Conservation (phyloP, 2,888 invertebrate genomes). For the Nemoura dubitans region DNA sequence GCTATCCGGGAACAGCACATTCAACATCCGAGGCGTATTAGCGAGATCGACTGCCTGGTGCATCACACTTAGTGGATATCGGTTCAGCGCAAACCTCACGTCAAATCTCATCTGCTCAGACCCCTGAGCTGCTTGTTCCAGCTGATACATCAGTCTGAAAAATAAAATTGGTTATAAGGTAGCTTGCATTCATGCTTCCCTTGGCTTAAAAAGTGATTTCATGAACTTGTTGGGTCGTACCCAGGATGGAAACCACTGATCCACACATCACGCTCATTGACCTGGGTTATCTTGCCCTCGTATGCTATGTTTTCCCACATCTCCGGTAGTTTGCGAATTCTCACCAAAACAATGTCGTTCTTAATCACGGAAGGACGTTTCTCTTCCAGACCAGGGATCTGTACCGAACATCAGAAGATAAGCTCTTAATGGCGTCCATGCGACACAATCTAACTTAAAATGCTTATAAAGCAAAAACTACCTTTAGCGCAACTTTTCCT, state of each 20-base stretch:
- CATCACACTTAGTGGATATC: conserved; percentile 55
- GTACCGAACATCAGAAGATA: conserved; percentile 25
- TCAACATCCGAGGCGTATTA: conserved; percentile 51
- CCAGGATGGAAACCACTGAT: conserved; percentile 44
- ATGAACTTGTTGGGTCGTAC: conserved; percentile 37
- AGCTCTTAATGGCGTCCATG: too few species aligned
- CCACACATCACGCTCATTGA: conserved; percentile 41
- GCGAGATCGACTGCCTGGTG: conserved; percentile 56
- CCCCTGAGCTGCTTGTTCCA: conserved; percentile 8
- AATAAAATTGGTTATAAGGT: conserved; percentile 14
- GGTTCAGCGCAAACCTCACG: conserved; percentile 56
- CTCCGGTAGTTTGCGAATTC: conserved; percentile 43
- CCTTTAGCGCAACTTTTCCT: conserved; percentile 43
- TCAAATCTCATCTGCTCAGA: conserved; percentile 50
- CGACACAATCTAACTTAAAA: too few species aligned
- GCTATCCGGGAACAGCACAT: conserved; percentile 54
- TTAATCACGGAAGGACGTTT: conserved; percentile 57
- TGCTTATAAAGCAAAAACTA: conserved; percentile 41
- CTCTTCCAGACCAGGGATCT: conserved; percentile 59
- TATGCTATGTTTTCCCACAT: conserved; percentile 32
- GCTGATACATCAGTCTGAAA: conserved; percentile 10
- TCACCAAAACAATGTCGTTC: conserved; percentile 56
- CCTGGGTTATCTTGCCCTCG: conserved; percentile 46
- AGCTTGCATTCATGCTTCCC: neutral
- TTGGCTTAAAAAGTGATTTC: neutral